Base-by-base conservation (phyloP, 2,888 invertebrate genomes). In the Abscondita cerata region DNA sequence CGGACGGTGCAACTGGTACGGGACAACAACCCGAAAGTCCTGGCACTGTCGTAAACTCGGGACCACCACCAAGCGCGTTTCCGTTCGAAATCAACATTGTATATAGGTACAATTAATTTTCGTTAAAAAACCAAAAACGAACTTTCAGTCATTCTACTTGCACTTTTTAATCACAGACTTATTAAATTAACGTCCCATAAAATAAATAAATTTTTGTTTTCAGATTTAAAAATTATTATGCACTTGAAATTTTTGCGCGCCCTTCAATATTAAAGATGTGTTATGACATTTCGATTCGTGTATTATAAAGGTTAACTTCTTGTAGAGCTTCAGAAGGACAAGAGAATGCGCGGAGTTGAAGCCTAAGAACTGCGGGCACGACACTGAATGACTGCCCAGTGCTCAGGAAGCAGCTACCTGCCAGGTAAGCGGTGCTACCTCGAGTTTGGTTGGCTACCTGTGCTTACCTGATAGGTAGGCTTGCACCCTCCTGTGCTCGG, bases 1-100 rank as follows among this genome's bases (percentile, higher is more conserved):
- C 70, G 78, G 74, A 83, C 81, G 83, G 86, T 81, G 84, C 85
- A 81, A 81, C 85, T 81, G 79, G 85, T 81, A 80, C 79, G 73
- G 80, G 80, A 70, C 81, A 81, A 61, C 80, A 80, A 58, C 80
- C 78, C 65, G 80, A 73, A 58, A 68, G 54, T 64, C 78, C 80
- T 70, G 79, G 76, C 63, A 80, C 78, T 69, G 76, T 79, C 66
- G 80, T 76, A 73, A 80, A 81, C 66, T 81, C 81, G 76, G 77
- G 79, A 68, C 78, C 79, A 83, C 78, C 84, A 80, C 84, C 83
- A 78, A 84, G 82, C 81, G 84, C 82, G 82, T 83, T 81, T 82
- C 85, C 86, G 75, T 77, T 86, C 77, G 86, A 86, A 82, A 87
- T 87, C 84, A 87, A 85, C 87, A 87, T 87, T 72, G 77, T 76